Conservation (phyloP, 2,113 vertebrate genomes). For the Anoplopoma fimbria region DNA sequence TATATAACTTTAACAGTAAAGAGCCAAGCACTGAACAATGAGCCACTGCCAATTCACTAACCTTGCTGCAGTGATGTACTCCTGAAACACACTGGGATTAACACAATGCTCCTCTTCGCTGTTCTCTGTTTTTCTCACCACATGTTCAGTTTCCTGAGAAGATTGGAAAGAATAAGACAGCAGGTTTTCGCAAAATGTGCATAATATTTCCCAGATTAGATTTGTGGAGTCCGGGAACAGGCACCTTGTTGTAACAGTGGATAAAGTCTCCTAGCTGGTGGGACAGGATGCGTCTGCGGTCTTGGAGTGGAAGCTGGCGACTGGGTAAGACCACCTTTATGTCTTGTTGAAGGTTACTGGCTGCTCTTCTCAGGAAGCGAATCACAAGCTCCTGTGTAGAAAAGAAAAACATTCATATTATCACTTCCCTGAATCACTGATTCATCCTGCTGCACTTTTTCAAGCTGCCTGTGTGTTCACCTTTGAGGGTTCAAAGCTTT, state of each 20-base stretch:
- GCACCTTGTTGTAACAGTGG: slow-evolving; percentile 90
- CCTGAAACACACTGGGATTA: slow-evolving; percentile 87
- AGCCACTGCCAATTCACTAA: slow-evolving; percentile 71
- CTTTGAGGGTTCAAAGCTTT: slow-evolving; percentile 6
- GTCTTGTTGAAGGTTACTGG: slow-evolving; percentile 91
- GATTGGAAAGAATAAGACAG: slow-evolving; percentile 28
- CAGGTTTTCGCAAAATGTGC: background rate
- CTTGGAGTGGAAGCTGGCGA: slow-evolving; percentile 83
- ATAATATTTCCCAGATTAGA: slow-evolving; percentile 10
- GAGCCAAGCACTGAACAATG: slow-evolving; percentile 33
- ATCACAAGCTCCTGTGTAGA: slow-evolving; percentile 90
- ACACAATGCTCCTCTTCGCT: slow-evolving; percentile 85
- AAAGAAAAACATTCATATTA: slow-evolving; percentile 37
- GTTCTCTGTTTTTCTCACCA: slow-evolving; percentile 86
- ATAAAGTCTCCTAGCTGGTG: slow-evolving; percentile 93
- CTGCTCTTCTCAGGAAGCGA: slow-evolving; percentile 92
- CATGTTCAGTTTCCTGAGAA: slow-evolving; percentile 91
- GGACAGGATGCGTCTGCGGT: slow-evolving; percentile 90
- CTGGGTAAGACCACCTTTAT: slow-evolving; percentile 88
- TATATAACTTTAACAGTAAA: slow-evolving; percentile 13
- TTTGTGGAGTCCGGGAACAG: slow-evolving; percentile 12
- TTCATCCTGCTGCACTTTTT: slow-evolving; percentile 9
- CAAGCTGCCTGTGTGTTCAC: slow-evolving; percentile 14
- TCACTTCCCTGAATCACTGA: slow-evolving; percentile 25
- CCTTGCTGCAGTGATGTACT: slow-evolving; percentile 92